Conservation (phyloP, 2,888 invertebrate genomes). For the Minunthozetes semirufus region DNA sequence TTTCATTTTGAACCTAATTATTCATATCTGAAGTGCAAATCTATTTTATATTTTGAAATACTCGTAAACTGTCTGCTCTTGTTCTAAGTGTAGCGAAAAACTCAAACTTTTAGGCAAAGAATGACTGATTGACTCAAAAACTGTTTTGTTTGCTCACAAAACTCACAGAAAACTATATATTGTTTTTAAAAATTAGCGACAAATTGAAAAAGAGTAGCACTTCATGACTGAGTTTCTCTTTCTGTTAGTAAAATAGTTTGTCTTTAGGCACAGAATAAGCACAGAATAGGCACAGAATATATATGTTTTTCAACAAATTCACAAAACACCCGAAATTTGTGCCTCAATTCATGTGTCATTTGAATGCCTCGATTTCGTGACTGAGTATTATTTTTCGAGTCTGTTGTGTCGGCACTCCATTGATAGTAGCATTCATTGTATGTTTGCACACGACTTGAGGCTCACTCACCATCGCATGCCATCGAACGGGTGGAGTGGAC, state of each 20-base stretch:
- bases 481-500: slow-evolving; percentile 22
- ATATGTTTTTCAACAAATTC: background rate
- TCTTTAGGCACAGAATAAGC: background rate
- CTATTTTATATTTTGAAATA: background rate
- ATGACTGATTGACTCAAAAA: background rate
- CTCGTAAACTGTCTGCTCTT: background rate
- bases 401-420: background rate
- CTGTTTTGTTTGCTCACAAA: too few relatives aligned
- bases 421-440: background rate
- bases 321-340: background rate
- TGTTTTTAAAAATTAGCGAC: too few relatives aligned
- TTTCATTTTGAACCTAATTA: slow-evolving; percentile 19
- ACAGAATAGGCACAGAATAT: background rate
- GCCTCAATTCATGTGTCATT: background rate
- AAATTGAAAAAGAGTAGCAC: background rate
- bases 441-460: background rate
- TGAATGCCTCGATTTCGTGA: slow-evolving; percentile 15
- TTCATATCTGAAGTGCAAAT: slow-evolving; percentile 23
- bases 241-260: background rate
- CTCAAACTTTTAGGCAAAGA: background rate
- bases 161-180: background rate
- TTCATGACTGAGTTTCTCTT: background rate
- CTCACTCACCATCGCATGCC: slow-evolving; percentile 2
- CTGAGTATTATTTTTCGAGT: background rate
- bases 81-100: background rate